These are phyloP conservation scores for Tyrophagus putrescentiae DNA, from an alignment of 1,140 invertebrate genomes.

Conservation along the genomic window DNA sequence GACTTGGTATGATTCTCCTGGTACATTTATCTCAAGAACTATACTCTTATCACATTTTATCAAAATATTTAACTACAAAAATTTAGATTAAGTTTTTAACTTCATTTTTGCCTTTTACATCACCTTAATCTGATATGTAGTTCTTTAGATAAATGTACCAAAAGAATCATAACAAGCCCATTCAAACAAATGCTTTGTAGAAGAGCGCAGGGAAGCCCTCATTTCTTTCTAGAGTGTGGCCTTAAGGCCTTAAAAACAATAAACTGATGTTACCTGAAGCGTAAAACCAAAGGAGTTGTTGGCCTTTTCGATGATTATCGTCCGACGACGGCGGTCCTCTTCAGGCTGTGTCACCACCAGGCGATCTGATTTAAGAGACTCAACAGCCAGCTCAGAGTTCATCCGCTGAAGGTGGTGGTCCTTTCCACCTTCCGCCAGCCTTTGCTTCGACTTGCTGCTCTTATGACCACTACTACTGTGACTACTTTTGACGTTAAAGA, in stretches of 20 bases:
- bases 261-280: constrained; percentile 44
- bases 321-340: constrained; percentile 66
- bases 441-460: background rate
- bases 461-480: constrained; percentile 6
- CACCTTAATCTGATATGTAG: no score
- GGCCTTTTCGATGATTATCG: constrained; percentile 70
- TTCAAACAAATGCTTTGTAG: no score
- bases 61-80: no score
- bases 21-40: no score
- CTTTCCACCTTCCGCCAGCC: background rate
- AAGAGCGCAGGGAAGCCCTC: background rate
- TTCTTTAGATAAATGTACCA: no score
- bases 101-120: no score
- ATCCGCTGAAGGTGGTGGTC: background rate
- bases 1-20: no score
- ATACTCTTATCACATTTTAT: no score
- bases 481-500: background rate
- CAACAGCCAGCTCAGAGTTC: constrained; percentile 38
- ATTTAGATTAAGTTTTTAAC: no score
- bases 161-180: no score
- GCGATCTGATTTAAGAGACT: constrained; percentile 64
- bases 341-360: constrained; percentile 54
- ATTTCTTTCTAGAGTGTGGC: background rate
- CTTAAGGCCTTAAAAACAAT: constrained; percentile 16
- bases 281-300: constrained; percentile 86